A percentile compares a stretch with the other conserved stretches of the same genome.
These are phyloP conservation scores for Cheiracanthium punctorium DNA, from an alignment of 2,888 invertebrate species.

Conservation along the genomic window DNA sequence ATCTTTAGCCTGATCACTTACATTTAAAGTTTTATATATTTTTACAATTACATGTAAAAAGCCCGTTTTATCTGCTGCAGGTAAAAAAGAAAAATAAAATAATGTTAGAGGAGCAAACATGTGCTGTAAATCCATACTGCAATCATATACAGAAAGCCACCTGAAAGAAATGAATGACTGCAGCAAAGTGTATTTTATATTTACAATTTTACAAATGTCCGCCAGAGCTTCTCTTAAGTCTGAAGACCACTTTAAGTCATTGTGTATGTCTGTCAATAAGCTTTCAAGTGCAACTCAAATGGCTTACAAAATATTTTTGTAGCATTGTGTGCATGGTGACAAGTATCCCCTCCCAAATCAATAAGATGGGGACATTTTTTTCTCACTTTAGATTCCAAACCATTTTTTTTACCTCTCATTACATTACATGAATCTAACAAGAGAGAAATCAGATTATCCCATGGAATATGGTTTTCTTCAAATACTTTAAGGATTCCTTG, in stretches of 20 bases:
- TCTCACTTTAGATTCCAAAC: too few relatives aligned
- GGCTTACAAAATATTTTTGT: neutral
- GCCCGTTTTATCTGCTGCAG: neutral
- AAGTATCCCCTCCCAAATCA: neutral
- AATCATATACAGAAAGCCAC: neutral
- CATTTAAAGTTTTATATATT: neutral
- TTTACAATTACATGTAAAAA: conserved; percentile 19
- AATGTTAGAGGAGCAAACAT: too few relatives aligned
- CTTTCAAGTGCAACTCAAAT: neutral
- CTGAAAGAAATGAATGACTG: neutral
- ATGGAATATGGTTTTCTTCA: too few relatives aligned
- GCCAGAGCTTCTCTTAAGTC: neutral
- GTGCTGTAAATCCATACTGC: neutral
- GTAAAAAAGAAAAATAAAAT: conserved; percentile 26
- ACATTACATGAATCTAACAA: too few relatives aligned
- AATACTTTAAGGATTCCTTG: too few relatives aligned
- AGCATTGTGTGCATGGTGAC: neutral
- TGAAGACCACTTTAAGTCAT: neutral
- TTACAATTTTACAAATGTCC: neutral
- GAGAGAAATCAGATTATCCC: too few relatives aligned
- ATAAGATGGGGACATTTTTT: too few relatives aligned
- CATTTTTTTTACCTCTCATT: too few relatives aligned
- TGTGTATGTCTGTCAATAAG: neutral
- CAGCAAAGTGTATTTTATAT: neutral
- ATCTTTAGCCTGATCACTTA: conserved; percentile 5